These are phyloP conservation scores for Morus bassanus DNA, from an alignment of 2,797 vertebrate species.

Conservation along the genomic window DNA sequence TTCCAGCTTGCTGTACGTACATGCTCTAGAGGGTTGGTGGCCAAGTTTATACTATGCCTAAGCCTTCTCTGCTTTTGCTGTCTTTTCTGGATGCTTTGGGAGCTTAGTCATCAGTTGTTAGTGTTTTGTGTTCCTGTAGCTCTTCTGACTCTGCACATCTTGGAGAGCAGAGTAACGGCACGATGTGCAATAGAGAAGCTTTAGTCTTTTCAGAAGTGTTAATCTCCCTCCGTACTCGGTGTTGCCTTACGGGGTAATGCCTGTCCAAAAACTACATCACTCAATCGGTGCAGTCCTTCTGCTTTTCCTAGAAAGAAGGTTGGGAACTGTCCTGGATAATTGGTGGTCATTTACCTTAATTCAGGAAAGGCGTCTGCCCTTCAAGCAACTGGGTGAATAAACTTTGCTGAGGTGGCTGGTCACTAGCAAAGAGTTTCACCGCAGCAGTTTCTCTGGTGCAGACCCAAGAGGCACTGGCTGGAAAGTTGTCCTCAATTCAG, in stretches of 20 bases:
- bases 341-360: neutral
- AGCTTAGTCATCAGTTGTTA: neutral
- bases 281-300: neutral
- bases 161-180: neutral
- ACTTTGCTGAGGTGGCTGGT: neutral
- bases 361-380: neutral
- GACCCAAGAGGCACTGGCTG: neutral
- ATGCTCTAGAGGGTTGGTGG: neutral
- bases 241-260: neutral
- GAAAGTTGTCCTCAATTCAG: neutral
- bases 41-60: neutral
- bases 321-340: neutral
- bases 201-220: neutral
- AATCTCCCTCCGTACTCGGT: neutral
- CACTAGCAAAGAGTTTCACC: neutral
- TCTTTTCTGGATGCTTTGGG: neutral
- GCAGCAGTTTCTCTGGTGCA: neutral
- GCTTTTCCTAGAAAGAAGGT: neutral
- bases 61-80: neutral
- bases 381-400: neutral
- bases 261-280: neutral
- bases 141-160: constrained; percentile 3
- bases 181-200: accelerated
- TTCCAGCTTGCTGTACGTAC: neutral
- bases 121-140: neutral